Evolutionary conservation across 2,113 vertebrate species (phyloP).

Genomic region (Aramus guarauna): DNA sequence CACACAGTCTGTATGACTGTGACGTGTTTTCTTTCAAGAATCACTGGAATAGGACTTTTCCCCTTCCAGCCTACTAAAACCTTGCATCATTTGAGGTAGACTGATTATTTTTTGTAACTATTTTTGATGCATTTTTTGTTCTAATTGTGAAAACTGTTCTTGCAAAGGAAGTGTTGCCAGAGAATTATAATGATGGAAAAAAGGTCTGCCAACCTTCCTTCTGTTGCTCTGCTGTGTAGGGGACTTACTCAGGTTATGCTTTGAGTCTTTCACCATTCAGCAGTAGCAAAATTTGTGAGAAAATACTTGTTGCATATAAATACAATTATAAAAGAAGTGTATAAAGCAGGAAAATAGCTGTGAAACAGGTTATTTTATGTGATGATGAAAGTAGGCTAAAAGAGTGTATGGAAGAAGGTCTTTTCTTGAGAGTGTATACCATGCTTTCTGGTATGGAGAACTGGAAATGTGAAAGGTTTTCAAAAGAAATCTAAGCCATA

Average conservation of each 20-base stretch:
- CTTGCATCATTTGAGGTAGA: neutral
- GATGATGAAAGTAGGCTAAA: neutral
- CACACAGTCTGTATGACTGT: neutral
- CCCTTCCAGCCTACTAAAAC: neutral
- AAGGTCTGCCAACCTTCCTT: neutral
- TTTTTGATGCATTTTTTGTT: neutral
- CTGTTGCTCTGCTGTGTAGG: neutral
- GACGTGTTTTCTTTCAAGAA: neutral
- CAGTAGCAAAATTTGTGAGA: neutral
- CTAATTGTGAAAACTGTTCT: neutral
- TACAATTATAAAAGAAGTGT: neutral
- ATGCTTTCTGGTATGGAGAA: neutral
- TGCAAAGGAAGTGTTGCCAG: neutral
- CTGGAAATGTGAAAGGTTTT: neutral
- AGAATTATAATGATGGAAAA: neutral
- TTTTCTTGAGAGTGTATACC: neutral
- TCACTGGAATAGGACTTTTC: neutral
- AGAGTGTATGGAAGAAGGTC: neutral
- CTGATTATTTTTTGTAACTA: neutral
- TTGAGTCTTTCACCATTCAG: neutral
- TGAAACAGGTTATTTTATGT: neutral
- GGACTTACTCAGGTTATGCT: neutral
- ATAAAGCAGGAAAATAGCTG: neutral
- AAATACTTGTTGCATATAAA: neutral
- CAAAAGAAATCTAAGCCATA: neutral